phyloP scores from a whole-genome alignment of 35 echinoderm and acorn worm genomes.

The Heliocidaris tuberculata region DNA sequence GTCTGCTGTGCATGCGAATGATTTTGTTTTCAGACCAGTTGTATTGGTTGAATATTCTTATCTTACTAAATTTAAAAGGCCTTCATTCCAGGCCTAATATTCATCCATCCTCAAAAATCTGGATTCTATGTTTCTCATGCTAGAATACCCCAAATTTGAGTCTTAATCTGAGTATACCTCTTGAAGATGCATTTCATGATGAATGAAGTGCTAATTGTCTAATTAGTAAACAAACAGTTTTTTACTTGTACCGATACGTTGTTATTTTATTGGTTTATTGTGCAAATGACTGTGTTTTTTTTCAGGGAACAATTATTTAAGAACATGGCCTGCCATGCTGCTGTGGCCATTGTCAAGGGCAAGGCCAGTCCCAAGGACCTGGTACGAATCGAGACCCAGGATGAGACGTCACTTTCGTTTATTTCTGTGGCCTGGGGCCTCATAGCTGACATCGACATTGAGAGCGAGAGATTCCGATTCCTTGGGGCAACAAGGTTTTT shows the following conservation, averaged over 20 bases:
- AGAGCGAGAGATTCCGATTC: constrained; percentile 87
- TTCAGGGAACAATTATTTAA: constrained; percentile 74
- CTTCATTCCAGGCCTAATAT: neutral
- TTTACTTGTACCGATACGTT: neutral
- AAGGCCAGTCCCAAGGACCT: constrained; percentile 65
- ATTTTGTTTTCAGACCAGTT: too few relatives aligned
- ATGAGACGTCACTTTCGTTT: constrained; percentile 72
- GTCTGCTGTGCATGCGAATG: too few relatives aligned
- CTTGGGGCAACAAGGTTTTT: constrained; percentile 76
- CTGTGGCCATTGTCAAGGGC: constrained; percentile 70
- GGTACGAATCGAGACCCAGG: constrained; percentile 54
- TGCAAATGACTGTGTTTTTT: constrained; percentile 45
- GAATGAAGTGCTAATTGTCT: too few relatives aligned
- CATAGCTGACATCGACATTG: constrained; percentile 96
- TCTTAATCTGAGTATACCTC: too few relatives aligned
- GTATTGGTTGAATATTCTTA: too few relatives aligned
- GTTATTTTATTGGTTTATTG: neutral
- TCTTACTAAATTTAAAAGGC: too few relatives aligned
- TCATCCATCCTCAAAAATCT: too few relatives aligned
- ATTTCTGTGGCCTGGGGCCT: constrained; percentile 87
- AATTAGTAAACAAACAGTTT: too few relatives aligned
- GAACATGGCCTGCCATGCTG: constrained; percentile 64
- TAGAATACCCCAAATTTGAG: too few relatives aligned
- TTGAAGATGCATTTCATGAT: too few relatives aligned
- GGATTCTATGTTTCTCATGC: too few relatives aligned